Conservation (phyloP, 2,797 vertebrate genomes). For the Chrysocyon brachyurus region DNA sequence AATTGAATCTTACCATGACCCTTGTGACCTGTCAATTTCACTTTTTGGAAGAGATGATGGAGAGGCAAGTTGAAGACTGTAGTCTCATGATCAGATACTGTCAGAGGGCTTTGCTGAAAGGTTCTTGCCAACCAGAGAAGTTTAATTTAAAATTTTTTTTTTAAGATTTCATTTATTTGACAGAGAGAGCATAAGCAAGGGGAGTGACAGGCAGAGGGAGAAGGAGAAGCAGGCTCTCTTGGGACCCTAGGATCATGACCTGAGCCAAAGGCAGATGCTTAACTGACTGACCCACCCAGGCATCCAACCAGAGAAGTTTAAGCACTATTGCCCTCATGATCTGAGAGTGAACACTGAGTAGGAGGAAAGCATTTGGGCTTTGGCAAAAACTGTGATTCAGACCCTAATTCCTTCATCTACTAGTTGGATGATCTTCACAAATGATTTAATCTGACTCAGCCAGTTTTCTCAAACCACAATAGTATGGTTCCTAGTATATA, state of each 20-base stretch:
- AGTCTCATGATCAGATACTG: not conserved
- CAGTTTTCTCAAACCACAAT: constrained; percentile 15
- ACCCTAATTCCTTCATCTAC: not conserved
- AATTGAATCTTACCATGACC: not conserved
- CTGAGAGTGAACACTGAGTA: constrained; percentile 8
- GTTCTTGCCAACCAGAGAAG: not conserved
- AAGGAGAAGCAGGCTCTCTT: no score
- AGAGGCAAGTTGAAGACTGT: not conserved
- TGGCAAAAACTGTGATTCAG: constrained; percentile 31
- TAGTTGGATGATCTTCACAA: not conserved
- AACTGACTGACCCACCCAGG: no score
- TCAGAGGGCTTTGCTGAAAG: not conserved
- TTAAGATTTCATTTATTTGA: no score
- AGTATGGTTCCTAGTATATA: not conserved
- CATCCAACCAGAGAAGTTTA: not conserved
- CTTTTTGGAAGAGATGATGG: constrained; percentile 19
- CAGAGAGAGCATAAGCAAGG: no score
- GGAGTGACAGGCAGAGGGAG: no score
- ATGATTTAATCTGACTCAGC: not conserved
- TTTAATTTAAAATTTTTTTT: not conserved
- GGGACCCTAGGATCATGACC: no score
- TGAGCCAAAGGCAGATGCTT: no score
- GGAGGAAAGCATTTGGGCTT: not conserved
- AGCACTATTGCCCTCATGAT: not conserved
- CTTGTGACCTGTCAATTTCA: not conserved